Evolutionary conservation across 1,140 invertebrate species (phyloP), one percentile per base, ranked within the genome.

Genomic region (Calliphora vicina): DNA sequence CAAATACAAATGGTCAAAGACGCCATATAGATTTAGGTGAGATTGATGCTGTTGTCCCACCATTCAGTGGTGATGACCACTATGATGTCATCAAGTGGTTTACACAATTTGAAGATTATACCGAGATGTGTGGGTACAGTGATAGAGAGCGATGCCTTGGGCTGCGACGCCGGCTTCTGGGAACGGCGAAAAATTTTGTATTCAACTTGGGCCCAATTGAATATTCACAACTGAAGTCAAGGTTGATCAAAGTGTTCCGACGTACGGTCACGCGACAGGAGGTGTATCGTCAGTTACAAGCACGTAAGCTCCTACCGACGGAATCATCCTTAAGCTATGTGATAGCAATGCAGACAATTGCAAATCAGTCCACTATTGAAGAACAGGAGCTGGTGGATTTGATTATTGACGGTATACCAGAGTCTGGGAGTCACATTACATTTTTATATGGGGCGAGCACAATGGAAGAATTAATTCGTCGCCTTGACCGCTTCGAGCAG

Each of bases 81-180:
- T 74, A 74, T n/a, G 72, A 50, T 57, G 23, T 76, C 1, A 57
- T n/a, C 4, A 73, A 42, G 29, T 82, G 82, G 82, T 35, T 82
- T 13, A 45, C 17, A 2, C 82, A 82, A 73, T 73, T 74, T 74
- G 82, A 82, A 73, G 82, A 74, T 26, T 72, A 72, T 25, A 13
- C 29, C 2, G 25, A 82, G 43, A 45, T 71, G 42, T 25, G 27
- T 26, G 25, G 43, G 2, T 72, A 25, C 15, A 43, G 9, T 10
- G n/a, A 43, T 2, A 82, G 25, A 50, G 20, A 42, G n/a, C 10
- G 42, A 23, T 82, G 61, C n/a, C 17, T 45, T 13, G 61, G n/a
- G 2, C 6, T 45, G 25, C 82, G 82, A 4, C 82, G 71, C 3
- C 42, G 61, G 23, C 4, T 82, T n/a, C 26, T 23, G 4, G 82